Percentiles rank a stretch among this genome's conserved stretches.
Evolutionary conservation across 2,797 vertebrate species (phyloP).

Genomic region (Arrhamphus sclerolepis): DNA sequence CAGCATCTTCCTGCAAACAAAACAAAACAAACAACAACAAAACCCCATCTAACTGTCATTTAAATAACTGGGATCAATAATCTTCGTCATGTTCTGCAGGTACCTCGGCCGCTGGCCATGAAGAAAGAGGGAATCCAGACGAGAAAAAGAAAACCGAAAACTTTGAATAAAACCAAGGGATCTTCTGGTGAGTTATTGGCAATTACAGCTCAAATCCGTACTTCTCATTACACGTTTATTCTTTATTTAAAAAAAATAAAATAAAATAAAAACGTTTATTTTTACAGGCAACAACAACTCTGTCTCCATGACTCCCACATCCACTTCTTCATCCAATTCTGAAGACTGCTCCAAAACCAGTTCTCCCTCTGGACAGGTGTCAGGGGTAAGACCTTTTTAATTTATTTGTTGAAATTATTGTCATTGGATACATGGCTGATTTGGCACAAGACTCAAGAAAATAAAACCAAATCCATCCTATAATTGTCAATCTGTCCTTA

Average conservation of each 20-base stretch:
- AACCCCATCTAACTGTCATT: no score
- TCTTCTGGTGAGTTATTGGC: slow-evolving; percentile 83
- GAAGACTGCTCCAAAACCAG: slow-evolving; percentile 95
- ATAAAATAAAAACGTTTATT: neutral
- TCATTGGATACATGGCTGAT: no score
- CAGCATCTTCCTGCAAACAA: rapidly evolving
- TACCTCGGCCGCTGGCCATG: slow-evolving; percentile 97
- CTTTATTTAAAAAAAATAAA: neutral
- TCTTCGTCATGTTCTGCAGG: slow-evolving; percentile 71
- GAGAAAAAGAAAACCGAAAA: slow-evolving; percentile 98
- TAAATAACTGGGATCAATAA: no score
- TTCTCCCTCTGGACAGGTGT: slow-evolving; percentile 88
- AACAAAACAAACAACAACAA: no score
- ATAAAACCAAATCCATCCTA: neutral
- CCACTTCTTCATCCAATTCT: slow-evolving; percentile 95
- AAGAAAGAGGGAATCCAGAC: slow-evolving; percentile 99
- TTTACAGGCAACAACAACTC: slow-evolving; percentile 86
- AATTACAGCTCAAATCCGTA: neutral
- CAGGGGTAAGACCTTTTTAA: slow-evolving; percentile 82
- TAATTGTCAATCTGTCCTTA: no score
- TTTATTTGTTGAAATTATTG: neutral
- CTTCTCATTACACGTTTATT: neutral
- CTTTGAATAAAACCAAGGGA: slow-evolving; percentile 92
- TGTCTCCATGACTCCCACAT: slow-evolving; percentile 96
- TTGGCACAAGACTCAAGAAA: neutral